Evolutionary conservation across 1,140 invertebrate species (phyloP).

Genomic region (Drosophila malerkotliana): DNA sequence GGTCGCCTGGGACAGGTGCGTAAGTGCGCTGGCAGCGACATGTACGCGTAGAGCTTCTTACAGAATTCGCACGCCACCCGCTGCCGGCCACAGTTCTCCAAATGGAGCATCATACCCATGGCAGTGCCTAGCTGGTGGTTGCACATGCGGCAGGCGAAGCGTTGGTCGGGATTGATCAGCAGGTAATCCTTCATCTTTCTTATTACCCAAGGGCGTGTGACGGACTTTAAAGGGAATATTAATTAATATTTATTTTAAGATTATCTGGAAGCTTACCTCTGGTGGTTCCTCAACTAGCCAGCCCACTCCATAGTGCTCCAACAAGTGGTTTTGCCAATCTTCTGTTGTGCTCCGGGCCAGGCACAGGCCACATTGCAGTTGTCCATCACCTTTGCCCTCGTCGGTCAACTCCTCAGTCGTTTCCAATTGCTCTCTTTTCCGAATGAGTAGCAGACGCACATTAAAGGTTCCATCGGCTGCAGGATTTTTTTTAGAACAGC

Average conservation of each 20-base stretch:
- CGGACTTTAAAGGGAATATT: not conserved
- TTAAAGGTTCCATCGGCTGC: conserved; percentile 23
- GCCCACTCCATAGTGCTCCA: conserved; percentile 72
- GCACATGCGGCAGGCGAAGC: conserved; percentile 50
- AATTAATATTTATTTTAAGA: too few species aligned
- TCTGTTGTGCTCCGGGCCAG: conserved; percentile 32
- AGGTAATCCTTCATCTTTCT: not conserved
- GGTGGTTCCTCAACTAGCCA: conserved; percentile 46
- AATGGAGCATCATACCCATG: conserved; percentile 39
- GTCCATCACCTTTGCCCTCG: conserved; percentile 37
- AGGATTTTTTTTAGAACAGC: conserved; percentile 8
- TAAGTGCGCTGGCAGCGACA: conserved; percentile 27
- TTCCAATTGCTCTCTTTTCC: conserved; percentile 59
- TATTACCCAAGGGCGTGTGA: conserved; percentile 6
- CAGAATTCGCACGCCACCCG: conserved; percentile 20
- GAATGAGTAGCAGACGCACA: conserved; percentile 59
- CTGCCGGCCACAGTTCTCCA: conserved; percentile 34
- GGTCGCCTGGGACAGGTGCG: conserved; percentile 36
- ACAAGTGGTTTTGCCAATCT: conserved; percentile 49
- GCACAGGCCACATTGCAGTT: conserved; percentile 68
- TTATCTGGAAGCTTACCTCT: not conserved
- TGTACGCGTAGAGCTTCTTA: conserved; percentile 34
- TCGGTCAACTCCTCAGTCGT: conserved; percentile 48
- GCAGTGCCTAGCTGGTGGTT: conserved; percentile 19
- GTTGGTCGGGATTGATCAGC: not conserved